Evolutionary conservation across 2,888 invertebrate species (phyloP).

Genomic region (Ametastegia equiseti): DNA sequence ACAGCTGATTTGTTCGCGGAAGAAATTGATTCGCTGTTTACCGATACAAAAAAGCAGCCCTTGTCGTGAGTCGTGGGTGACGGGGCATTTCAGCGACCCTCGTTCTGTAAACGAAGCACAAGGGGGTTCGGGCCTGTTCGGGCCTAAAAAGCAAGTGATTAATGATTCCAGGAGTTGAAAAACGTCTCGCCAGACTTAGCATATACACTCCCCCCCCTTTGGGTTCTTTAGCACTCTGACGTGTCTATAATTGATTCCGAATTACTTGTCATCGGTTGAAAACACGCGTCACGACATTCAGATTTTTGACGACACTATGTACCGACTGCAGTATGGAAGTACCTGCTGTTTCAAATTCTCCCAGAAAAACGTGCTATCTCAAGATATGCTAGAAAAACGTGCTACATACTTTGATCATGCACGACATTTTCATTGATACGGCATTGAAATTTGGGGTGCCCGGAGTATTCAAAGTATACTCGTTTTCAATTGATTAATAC

Average conservation of each 20-base stretch:
- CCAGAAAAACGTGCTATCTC: no score
- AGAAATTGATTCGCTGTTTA: constrained; percentile 45
- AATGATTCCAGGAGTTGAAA: constrained; percentile 68
- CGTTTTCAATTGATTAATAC: no score
- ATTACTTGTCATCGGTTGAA: constrained; percentile 64
- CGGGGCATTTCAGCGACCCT: constrained; percentile 71
- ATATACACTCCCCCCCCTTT: constrained; percentile 46
- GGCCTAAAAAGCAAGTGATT: constrained; percentile 73
- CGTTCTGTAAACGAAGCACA: constrained; percentile 73
- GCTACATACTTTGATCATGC: no score
- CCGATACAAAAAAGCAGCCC: constrained; percentile 64
- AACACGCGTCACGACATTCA: constrained; percentile 58
- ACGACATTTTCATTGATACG: no score
- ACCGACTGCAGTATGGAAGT: no score
- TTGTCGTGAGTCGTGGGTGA: constrained; percentile 66
- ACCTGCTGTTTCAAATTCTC: no score
- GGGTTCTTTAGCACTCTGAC: constrained; percentile 53
- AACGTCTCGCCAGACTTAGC: constrained; percentile 56
- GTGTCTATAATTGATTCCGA: constrained; percentile 68
- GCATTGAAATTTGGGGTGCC: no score
- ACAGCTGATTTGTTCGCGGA: constrained; percentile 35
- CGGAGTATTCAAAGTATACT: no score
- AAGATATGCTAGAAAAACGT: no score
- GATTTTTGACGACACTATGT: constrained; percentile 54
- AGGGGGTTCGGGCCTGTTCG: constrained; percentile 68